A percentile compares a stretch with the other conserved stretches of the same genome.
Evolutionary conservation across 2,113 vertebrate genomes (phyloP).

Genomic region (Excalfactoria chinensis): DNA sequence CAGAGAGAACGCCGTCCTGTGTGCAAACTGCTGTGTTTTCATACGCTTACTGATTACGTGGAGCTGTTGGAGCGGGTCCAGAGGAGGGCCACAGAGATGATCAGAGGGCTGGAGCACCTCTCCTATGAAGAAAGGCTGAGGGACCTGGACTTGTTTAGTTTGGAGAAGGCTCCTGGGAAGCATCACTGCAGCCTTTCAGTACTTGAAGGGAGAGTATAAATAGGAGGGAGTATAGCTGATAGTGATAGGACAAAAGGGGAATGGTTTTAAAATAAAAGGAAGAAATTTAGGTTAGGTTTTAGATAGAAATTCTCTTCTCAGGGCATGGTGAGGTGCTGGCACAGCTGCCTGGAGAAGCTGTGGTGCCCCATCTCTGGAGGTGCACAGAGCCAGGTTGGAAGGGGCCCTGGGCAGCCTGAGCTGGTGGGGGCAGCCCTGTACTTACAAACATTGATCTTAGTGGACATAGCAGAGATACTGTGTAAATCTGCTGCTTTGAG

Average conservation of each 20-base stretch:
- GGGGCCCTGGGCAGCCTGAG: background rate
- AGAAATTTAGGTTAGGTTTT: background rate
- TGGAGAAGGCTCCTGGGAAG: background rate
- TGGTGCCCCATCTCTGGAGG: background rate
- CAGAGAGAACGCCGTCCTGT: background rate
- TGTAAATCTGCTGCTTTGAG: slow-evolving; percentile 1
- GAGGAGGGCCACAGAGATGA: background rate
- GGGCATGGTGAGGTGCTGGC: background rate
- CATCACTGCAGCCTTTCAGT: background rate
- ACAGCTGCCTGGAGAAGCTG: background rate
- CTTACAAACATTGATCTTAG: background rate
- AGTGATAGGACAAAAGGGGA: background rate
- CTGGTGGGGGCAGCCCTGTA: no score
- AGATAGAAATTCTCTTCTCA: background rate
- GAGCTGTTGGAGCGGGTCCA: background rate
- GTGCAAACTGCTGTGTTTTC: background rate
- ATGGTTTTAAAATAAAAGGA: background rate
- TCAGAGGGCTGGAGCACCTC: background rate
- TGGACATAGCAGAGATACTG: background rate
- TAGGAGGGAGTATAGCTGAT: background rate
- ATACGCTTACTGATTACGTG: background rate
- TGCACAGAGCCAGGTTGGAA: background rate
- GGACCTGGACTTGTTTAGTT: background rate
- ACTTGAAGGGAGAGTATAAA: background rate
- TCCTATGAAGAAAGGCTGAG: background rate